A percentile compares a stretch with the other conserved stretches of the same genome.
phyloP scores from a whole-genome alignment of 2,113 vertebrate genomes.

The Cynoglossus semilaevis region DNA sequence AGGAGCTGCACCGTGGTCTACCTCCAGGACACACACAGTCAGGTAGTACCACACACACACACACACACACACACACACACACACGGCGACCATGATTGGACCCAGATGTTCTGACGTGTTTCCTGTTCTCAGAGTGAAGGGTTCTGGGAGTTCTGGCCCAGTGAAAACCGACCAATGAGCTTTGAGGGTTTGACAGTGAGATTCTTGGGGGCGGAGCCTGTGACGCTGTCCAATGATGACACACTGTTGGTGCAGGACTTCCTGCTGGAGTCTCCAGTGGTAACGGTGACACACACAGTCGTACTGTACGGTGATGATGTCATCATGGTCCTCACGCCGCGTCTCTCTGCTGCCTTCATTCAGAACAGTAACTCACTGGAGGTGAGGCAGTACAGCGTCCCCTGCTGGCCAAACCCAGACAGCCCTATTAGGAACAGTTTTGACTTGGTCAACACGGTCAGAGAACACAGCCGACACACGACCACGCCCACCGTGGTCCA shows the following conservation, averaged over 20 bases:
- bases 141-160: conserved; percentile 86
- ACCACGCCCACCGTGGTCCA: conserved; percentile 85
- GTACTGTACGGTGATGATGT: neutral
- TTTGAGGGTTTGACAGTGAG: conserved; percentile 90
- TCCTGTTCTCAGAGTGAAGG: conserved; percentile 66
- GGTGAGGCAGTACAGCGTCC: conserved; percentile 88
- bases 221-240: conserved; percentile 88
- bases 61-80: conserved; percentile 2
- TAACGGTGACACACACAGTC: conserved; percentile 20
- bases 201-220: conserved; percentile 82
- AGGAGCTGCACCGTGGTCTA: conserved; percentile 85
- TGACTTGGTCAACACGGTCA: conserved; percentile 86
- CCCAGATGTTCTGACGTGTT: neutral
- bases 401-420: conserved; percentile 96
- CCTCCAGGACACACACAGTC: conserved; percentile 84
- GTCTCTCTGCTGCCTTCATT: neutral
- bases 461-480: conserved; percentile 82
- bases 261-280: conserved; percentile 81
- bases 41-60: conserved; percentile 79
- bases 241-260: conserved; percentile 88
- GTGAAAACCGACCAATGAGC: conserved; percentile 89
- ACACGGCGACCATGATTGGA: neutral
- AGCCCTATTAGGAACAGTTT: conserved; percentile 93
- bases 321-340: no score
- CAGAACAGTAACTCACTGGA: conserved; percentile 89